Conservation (phyloP, 2,888 invertebrate species). For the Parnassius apollo region DNA sequence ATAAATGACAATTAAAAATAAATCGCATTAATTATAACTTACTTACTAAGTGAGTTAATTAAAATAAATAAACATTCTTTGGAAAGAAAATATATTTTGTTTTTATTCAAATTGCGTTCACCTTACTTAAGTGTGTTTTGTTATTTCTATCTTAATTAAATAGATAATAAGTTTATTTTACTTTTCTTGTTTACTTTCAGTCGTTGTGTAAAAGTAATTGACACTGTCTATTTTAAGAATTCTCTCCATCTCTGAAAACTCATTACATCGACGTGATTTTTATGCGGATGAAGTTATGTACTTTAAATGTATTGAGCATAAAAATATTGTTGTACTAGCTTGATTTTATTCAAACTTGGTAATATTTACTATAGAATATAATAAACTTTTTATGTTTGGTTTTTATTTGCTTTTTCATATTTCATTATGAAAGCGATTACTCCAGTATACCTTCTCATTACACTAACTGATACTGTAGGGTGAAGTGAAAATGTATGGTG, state of each 20-base stretch:
- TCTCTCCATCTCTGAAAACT: background rate
- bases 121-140: conserved; percentile 11
- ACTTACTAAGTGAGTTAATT: conserved; percentile 11
- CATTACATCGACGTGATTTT: conserved; percentile 6
- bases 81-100: conserved; percentile 8
- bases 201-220: conserved; percentile 13
- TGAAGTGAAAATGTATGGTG: too few species aligned
- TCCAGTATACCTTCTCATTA: too few species aligned
- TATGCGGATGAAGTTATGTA: background rate
- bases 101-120: conserved; percentile 11
- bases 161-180: conserved; percentile 8
- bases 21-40: background rate
- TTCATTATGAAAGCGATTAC: too few species aligned
- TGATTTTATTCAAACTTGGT: too few species aligned
- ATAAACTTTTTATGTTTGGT: too few species aligned
- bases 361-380: too few species aligned
- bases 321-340: too few species aligned
- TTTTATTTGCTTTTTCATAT: too few species aligned
- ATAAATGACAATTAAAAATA: background rate
- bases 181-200: conserved; percentile 14
- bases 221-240: conserved; percentile 13
- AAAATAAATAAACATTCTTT: conserved; percentile 6
- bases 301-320: too few species aligned
- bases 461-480: too few species aligned
- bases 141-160: conserved; percentile 16